These are phyloP conservation scores for Idaea aversata DNA, from an alignment of 2,888 invertebrate genomes.

Conservation along the genomic window DNA sequence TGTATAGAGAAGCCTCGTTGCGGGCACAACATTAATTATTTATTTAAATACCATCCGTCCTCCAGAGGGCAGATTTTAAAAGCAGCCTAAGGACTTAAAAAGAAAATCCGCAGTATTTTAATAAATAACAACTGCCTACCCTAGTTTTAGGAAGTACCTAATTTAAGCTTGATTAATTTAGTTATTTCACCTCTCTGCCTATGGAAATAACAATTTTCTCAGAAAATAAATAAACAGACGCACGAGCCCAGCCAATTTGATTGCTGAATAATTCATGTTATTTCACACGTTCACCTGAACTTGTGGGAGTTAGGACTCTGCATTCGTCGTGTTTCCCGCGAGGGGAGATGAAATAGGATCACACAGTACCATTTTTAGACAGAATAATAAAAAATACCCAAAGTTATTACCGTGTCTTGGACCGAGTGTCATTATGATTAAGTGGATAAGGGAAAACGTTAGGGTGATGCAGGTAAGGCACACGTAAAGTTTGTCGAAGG, in stretches of 20 bases:
- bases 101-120: constrained; percentile 29
- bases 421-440: constrained; percentile 45
- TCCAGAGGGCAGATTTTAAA: constrained; percentile 44
- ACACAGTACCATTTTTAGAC: constrained; percentile 53
- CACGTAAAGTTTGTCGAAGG: constrained; percentile 4
- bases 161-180: constrained; percentile 34
- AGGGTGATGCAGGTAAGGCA: constrained; percentile 26
- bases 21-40: constrained; percentile 57
- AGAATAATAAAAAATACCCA: constrained; percentile 49
- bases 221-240: constrained; percentile 72
- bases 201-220: constrained; percentile 53
- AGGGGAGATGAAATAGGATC: constrained; percentile 65
- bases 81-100: constrained; percentile 46
- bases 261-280: constrained; percentile 77
- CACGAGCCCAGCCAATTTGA: constrained; percentile 75
- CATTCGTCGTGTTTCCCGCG: constrained; percentile 55
- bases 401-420: constrained; percentile 46
- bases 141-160: constrained; percentile 19
- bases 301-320: constrained; percentile 49
- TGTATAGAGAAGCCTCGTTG: constrained; percentile 37
- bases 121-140: constrained; percentile 18
- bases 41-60: constrained; percentile 36
- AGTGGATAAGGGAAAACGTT: constrained; percentile 34
- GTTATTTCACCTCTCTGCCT: constrained; percentile 32
- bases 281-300: constrained; percentile 63